A percentile compares a stretch with the other conserved stretches of the same genome.
These are phyloP conservation scores for Physella acuta DNA, from an alignment of 1,140 invertebrate genomes.

Conservation along the genomic window DNA sequence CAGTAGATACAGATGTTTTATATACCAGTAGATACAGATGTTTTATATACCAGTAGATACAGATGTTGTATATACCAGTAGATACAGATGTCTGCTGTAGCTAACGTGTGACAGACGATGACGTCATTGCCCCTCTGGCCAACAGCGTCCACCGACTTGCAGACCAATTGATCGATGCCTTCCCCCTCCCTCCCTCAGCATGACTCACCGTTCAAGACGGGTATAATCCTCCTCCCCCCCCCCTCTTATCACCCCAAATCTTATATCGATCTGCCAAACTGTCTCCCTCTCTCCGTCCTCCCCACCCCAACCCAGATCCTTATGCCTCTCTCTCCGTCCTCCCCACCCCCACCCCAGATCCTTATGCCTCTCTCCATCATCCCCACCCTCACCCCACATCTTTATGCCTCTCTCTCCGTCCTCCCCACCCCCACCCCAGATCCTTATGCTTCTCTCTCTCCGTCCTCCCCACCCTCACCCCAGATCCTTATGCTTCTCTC, in stretches of 20 bases:
- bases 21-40: too few relatives aligned
- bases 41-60: too few relatives aligned
- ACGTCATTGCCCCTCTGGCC: too few relatives aligned
- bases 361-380: not conserved
- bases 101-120: too few relatives aligned
- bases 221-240: not conserved
- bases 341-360: too few relatives aligned
- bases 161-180: not conserved
- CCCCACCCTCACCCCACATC: too few relatives aligned
- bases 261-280: not conserved
- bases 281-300: not conserved
- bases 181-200: not conserved
- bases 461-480: not conserved
- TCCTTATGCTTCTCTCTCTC: not conserved
- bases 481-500: not conserved
- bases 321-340: too few relatives aligned
- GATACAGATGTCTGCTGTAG: too few relatives aligned
- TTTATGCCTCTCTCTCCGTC: not conserved
- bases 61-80: too few relatives aligned
- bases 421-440: not conserved
- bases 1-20: too few relatives aligned
- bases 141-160: not conserved
- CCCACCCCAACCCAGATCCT: too few relatives aligned
- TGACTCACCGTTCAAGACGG: not conserved
- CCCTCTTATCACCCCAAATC: not conserved